Base-by-base conservation (phyloP, 2,113 vertebrate species). In the Martes martes region DNA sequence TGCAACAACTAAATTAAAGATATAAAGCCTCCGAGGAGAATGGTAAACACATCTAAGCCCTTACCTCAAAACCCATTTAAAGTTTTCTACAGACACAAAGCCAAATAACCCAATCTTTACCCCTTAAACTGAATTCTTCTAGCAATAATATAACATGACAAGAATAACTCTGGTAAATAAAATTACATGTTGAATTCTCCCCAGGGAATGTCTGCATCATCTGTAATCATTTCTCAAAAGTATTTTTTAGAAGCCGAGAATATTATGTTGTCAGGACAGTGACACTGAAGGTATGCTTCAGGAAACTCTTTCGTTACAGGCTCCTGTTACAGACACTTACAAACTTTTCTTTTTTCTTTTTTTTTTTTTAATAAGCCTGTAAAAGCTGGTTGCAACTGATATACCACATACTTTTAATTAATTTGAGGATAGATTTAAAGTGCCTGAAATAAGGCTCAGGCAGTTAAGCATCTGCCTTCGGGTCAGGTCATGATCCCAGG, bases 1-100 rank as follows among this genome's bases (percentile, higher is more conserved):
- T 94, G 81, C 87, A 95, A 93, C 57, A 89, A 92, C 76, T 93
- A 96, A 98, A 98, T 97, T 97, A 98, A 98, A 97, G 98, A 85
- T 52, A 97, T 67, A 93, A 96, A 98, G 88, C 74, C 96, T 96
- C 42, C 55, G 67, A 98, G 97, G 97, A 98, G 96, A 97, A 82
- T 19, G 39, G 86, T 94, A 94, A 96, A 74, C 45, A 95, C 21
- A 83, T 98, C 88, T 91, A 97, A 95, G 86, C 36, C 65, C 52
- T 84, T 89, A 93, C 65, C 65, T 97, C 96, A 98, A 59, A 59
- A 98, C 45, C 88, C 82, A 97, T 94, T 87, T 78, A 39, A 98
- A 96, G 80, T 83, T 97, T 97, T 79, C 39, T 90, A 73, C 96
- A 96, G 95, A 97, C 45, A 96, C 82, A 85, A 63, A 97, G 81